phyloP scores from a whole-genome alignment of 2,797 vertebrate genomes.

The Pseudotriccus pelzelni region DNA sequence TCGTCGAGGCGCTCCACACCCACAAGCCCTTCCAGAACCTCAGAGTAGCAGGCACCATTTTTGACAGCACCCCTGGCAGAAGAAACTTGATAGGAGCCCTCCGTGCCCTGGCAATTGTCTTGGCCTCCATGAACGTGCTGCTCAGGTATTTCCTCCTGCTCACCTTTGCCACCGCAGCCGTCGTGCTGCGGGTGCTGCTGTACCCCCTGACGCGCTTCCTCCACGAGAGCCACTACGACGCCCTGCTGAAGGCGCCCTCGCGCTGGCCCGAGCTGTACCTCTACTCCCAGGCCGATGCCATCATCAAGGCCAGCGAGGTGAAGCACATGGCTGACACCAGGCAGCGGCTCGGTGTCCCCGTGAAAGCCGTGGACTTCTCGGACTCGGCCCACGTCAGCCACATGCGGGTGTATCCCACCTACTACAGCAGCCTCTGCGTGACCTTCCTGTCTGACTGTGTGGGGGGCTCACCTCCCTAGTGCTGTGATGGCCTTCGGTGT shows the following conservation, averaged over 20 bases:
- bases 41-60: conserved; percentile 83
- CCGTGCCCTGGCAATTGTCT: conserved; percentile 82
- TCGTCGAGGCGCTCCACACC: conserved; percentile 83
- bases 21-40: conserved; percentile 82
- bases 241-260: conserved; percentile 79
- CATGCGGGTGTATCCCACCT: conserved; percentile 84
- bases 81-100: conserved; percentile 85
- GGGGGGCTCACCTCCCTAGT: background rate
- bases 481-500: background rate
- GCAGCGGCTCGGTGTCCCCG: conserved; percentile 74
- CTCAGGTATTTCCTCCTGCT: conserved; percentile 81
- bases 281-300: conserved; percentile 85
- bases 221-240: conserved; percentile 90
- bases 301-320: conserved; percentile 84
- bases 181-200: conserved; percentile 82
- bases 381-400: conserved; percentile 89
- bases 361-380: conserved; percentile 86
- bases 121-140: conserved; percentile 76
- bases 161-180: conserved; percentile 80
- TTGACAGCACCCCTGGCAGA: conserved; percentile 91
- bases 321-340: conserved; percentile 80
- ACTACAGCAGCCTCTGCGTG: conserved; percentile 82
- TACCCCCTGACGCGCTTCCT: conserved; percentile 88
- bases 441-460: conserved; percentile 83
- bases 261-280: conserved; percentile 92